Base-by-base conservation (phyloP, 2,113 vertebrate genomes). In the Rhea americana region DNA sequence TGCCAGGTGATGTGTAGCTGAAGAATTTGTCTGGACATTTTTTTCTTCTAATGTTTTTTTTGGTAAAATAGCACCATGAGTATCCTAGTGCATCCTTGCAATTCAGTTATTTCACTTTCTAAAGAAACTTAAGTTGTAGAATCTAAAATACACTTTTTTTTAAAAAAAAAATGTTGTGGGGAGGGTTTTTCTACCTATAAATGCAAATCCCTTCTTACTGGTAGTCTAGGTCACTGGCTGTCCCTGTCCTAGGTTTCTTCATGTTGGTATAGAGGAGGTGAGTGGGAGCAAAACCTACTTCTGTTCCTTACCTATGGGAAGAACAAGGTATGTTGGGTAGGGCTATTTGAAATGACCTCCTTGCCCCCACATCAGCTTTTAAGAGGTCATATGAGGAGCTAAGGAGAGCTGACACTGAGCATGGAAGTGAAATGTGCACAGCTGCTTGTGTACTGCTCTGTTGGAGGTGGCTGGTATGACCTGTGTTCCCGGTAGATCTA, bases 181-280 rank as follows among this genome's bases (percentile, higher is more conserved):
- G 93, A 84, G 94, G 87, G 72, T 94, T 96, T 95, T 97, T 92
- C 92, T 96, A 61, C 84, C 66, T 93, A 47, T 91, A 85, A 89
- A 51, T 41, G 66, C 79, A 67, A 75, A 39, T 73, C 78, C 92
- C 48, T 62, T 72, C 22, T 76, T 48, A 28, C 87, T 82, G 74
- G 28, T 93, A 96, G 94, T 85, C 37, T 91, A 82, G 90, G 26
- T 89, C 90, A 48, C 82, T 81, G 93, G 72, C 89, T 82, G 74
- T 58, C 62, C 85, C 85, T 96, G 85, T 90, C 76, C 35, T 75
- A 25, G 87, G 70, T 90, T 66, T 81, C 75, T 77, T 79, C 0
- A 2, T 43, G 59, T 28, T 89, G 89, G 45, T 91, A 14, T 16
- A 24, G 56, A 51, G 85, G 3, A 51, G 45, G 18, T 8, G 53